Base-by-base conservation (phyloP, 1,140 invertebrate genomes). In the Cydia fagiglandana region DNA sequence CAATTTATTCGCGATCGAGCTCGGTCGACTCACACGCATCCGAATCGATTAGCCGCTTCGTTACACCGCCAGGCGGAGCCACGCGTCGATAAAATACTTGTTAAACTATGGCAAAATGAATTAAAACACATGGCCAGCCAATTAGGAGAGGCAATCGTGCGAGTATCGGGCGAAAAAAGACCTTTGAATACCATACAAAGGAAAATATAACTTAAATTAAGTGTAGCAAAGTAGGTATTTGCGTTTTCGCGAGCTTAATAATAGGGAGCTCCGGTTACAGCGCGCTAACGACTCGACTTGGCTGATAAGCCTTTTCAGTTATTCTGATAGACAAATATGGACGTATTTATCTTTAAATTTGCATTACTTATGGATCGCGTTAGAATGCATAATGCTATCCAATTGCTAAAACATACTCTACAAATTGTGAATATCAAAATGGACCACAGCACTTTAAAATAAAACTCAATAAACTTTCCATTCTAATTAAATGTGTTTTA, bases 21-120 rank as follows among this genome's bases (percentile, higher is more conserved):
- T 81, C 85, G 83, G 80, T 83, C 87, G 85, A 85, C 76, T 85
- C 83, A 86, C 82, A 86, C 84, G 86, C 86, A 87, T 89, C 85
- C 81, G 87, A 91, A 91, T 92, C 89, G 89, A 90, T 92, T 92
- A 92, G 89, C 85, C 86, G 89, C 80, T 86, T 80, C 76, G 87
- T 86, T 88, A 85, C 87, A 83, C 81, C 83, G 83, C 86, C 89
- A 88, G 91, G 86, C 88, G 89, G 91, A 89, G 89, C 85, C 84
- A 88, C 87, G 86, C 86, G 87, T 91, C 89, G 90, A 90, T 91
- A 89, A 90, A 91, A 92, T 91, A 89, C 90, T 89, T 92, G 89
- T 92, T 90, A 90, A 92, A 92, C 91, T 92, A 92, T 92, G 88
- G 90, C 90, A 80, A 90, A 91, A 90, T 93, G 91, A 91, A 91